Evolutionary conservation across 23 tunicate species (phyloP), one percentile per base, ranked within the genome.

Genomic region (Ascidia mentula): DNA sequence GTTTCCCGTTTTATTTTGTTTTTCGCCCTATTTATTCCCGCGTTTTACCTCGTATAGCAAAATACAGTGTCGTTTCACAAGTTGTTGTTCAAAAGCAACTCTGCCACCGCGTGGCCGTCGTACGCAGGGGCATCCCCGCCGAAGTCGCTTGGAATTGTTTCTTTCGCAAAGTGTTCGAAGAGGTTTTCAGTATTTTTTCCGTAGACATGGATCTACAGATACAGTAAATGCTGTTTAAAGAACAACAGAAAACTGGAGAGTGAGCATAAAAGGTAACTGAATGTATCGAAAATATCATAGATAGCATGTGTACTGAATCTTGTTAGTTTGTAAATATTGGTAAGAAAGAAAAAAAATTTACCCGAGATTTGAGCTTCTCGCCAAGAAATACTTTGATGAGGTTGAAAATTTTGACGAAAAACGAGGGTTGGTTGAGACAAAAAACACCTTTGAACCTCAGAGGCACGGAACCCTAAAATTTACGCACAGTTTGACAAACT

Each of bases 391-490:
- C 53, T 53, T 83, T 83, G 40, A 83, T 83, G 35, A 83, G 31
- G 1, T 74, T 59, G 74, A 40, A 83, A 5, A 36, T 72, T 46
- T 83, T 45, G 35, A 75, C 80, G 6, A 83, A 83, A 22, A 83
- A 75, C 45, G 69, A 42, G 31, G 87, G 87, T 46, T 83, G 87
- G 1, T 80, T 74, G 32, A 83, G 34, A 46, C 46, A 75, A 0
- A 75, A 69, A 74, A 83, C 65, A 22, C 87, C 87, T 75, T 83
- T 83, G 74, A 83, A 83, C 26, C 87, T 37, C 5, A 75, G 22
- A 45, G 87, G 87, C 31, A 83, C 77, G 6, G 87, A 39, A 7
- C 87, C 87, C 87, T 83, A 32, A 35, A n/a, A n/a, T n/a, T n/a
- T n/a, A n/a, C n/a, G n/a, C n/a, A n/a, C n/a, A n/a, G n/a, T n/a